Base-by-base conservation (phyloP, 2,797 vertebrate species). In the Sebastes alutus region DNA sequence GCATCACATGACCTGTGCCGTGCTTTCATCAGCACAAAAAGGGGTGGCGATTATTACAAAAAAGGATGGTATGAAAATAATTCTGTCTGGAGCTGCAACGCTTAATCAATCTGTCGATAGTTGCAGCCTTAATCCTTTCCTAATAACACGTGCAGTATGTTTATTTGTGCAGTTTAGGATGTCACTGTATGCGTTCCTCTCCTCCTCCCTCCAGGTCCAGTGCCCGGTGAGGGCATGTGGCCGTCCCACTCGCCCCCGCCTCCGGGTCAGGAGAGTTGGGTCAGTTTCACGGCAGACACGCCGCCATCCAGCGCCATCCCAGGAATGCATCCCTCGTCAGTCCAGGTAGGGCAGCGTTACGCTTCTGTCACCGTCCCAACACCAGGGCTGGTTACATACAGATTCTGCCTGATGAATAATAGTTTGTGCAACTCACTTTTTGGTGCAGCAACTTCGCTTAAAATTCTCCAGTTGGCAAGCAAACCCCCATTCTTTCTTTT, bases 201-300 rank as follows among this genome's bases (percentile, higher is more conserved):
- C 6, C 6, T 63, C n/a, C 25, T 23, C 63, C 89, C 20, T 78
- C 87, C 90, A 98, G 98, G 96, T 88, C 96, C 97, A 64, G 97
- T 96, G 87, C 82, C 97, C 64, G 96, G 94, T 62, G 99, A 99
- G 59, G 96, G 97, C 67, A 96, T 97, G 94, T 99, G 99, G 98
- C 92, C 97, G 62, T 97, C 97, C 77, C 97, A 98, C 87, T 99
- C 98, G 5, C 93, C 94, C 71, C 98, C 98, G 65, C 97, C 96
- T 92, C 97, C 97, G 2, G 95, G 97, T 92, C 98, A 99, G 96
- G 99, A 99, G 94, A 99, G 97, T 70, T 99, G 99, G 99, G 98
- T 99, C 97, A 99, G 99, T 97, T 99, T 99, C 94, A 98, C 98
- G 92, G 98, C 94, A 20, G 94, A 99, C 96, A 99, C 98, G 73